Base-by-base conservation (phyloP, 2,113 vertebrate genomes). In the Silurus meridionalis region DNA sequence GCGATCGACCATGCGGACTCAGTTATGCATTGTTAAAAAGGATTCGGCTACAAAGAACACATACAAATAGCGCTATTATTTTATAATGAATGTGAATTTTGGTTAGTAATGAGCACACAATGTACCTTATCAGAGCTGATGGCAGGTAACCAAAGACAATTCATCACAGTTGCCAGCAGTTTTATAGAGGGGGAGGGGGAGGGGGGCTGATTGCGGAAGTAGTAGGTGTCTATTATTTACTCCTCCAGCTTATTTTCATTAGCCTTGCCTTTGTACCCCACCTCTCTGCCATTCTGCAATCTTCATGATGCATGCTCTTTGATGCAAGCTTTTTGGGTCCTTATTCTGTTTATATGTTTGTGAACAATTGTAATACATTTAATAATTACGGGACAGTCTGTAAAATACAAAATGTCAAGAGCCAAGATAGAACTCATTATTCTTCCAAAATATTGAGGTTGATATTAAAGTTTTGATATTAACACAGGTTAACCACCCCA, bases 21-120 rank as follows among this genome's bases (percentile, higher is more conserved):
- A 72, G 66, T 89, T 74, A 87, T 87, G 83, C 74, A 58, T 80
- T 55, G 61, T 84, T 28, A 82, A 77, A 79, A 63, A 80, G 74
- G 79, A 17, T 85, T 82, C 75, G 55, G 58, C 67, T 72, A 67
- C 61, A 28, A 80, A 82, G 57, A 67, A 19, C 75, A 84, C 28
- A 55, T 61, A 81, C 78, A 87, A 89, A 81, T 84, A 71, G 57
- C 72, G 25, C 46, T 77, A 78, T 82, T 66, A 63, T 87, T 58
- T 71, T 15, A 23, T 58, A 80, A 85, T 85, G 58, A 85, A 72
- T 71, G 55, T 60, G 57, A 50, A 25, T 72, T 37, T 81, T 52
- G 66, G 55, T 57, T 28, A 4, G 63, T n/a, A 17, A 58, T 72
- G 57, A 61, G 58, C 25, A 61, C 82, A 81, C 57, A 67, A 53